Evolutionary conservation across 2,888 invertebrate genomes (phyloP).

Genomic region (Caenorhabditis parvicauda): DNA sequence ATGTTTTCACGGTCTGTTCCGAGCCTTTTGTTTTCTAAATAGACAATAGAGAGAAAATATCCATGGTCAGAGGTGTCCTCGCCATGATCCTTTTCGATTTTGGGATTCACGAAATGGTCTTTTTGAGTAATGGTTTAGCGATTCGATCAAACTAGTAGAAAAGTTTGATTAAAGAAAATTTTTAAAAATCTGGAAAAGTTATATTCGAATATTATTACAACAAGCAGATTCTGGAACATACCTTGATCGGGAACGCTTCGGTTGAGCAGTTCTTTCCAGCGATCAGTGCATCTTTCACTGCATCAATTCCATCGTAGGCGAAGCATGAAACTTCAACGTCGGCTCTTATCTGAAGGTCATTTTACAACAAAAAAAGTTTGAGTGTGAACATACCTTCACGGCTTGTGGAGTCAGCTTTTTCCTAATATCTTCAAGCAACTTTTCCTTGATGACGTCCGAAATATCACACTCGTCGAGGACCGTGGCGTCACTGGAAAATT

Average conservation of each 20-base stretch:
- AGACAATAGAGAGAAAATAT: too few species aligned
- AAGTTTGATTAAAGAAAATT: too few species aligned
- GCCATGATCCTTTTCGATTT: too few species aligned
- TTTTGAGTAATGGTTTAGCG: too few species aligned
- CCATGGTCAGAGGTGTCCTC: too few species aligned
- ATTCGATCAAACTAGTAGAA: too few species aligned
- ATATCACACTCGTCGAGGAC: conserved; percentile 92
- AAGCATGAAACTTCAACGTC: conserved; percentile 83
- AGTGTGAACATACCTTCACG: conserved; percentile 68
- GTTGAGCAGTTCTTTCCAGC: conserved; percentile 87
- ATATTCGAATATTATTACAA: too few species aligned
- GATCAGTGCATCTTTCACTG: conserved; percentile 84
- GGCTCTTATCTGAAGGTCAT: conserved; percentile 74
- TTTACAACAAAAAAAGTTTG: not conserved
- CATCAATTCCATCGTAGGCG: conserved; percentile 97
- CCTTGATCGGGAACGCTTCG: conserved; percentile 87
- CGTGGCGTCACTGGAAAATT: conserved; percentile 78
- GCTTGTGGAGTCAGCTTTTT: conserved; percentile 93
- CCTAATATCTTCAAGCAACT: conserved; percentile 88
- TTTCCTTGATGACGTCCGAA: conserved; percentile 85
- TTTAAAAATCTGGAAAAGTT: too few species aligned
- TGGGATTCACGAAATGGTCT: too few species aligned
- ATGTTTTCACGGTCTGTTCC: too few species aligned
- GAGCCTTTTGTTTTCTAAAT: too few species aligned
- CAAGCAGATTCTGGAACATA: conserved; percentile 33